Conservation (phyloP, 1,140 invertebrate genomes). For the Maconellicoccus hirsutus region DNA sequence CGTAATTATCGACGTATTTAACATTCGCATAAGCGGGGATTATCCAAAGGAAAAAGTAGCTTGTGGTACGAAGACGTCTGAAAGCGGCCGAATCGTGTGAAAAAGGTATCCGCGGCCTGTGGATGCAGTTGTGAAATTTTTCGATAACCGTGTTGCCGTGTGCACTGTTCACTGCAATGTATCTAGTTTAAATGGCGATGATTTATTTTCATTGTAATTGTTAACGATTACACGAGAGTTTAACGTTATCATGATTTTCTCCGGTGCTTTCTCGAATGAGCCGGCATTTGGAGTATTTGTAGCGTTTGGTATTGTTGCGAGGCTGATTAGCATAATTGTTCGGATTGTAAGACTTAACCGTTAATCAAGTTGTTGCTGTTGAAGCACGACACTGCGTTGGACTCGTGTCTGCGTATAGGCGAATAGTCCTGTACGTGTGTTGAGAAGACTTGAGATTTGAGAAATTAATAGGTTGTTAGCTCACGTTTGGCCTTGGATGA, state of each 20-base stretch:
- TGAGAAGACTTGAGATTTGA: not conserved
- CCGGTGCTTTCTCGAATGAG: not conserved
- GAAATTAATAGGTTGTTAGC: not conserved
- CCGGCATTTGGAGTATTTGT: not conserved
- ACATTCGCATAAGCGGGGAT: no score
- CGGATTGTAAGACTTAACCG: not conserved
- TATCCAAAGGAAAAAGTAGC: no score
- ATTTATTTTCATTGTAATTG: not conserved
- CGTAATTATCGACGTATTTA: no score
- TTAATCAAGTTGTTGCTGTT: not conserved
- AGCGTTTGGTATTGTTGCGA: no score
- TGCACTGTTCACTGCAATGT: not conserved
- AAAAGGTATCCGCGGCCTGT: no score
- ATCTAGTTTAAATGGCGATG: not conserved
- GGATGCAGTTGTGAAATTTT: conserved; percentile 3
- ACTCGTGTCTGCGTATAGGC: no score
- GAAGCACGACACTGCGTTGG: not conserved
- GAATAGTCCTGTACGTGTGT: no score
- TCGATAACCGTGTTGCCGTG: not conserved
- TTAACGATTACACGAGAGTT: not conserved
- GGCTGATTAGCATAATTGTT: not conserved
- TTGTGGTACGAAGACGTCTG: no score
- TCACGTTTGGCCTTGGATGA: not conserved
- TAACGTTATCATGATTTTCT: not conserved
- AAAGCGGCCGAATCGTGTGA: no score